A percentile compares a stretch with the other conserved stretches of the same genome.
phyloP scores from a whole-genome alignment of 92 coral and sea anemone species.

The Micromussa lordhowensis region DNA sequence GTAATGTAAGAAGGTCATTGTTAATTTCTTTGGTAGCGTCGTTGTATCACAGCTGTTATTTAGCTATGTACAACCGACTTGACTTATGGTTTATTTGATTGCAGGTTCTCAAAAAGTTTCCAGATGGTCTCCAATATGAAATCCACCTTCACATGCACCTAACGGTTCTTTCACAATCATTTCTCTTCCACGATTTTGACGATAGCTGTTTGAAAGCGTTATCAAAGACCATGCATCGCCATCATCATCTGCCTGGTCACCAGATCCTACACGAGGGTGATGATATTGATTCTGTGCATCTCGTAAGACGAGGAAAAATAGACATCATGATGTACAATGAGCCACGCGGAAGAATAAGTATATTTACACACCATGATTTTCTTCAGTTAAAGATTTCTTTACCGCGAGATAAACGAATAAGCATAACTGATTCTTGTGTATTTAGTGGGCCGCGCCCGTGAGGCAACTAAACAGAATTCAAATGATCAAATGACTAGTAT shows the following conservation, averaged over 20 bases:
- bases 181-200: conserved; percentile 76
- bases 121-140: conserved; percentile 97
- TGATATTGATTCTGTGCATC: conserved; percentile 83
- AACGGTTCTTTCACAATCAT: conserved; percentile 88
- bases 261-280: conserved; percentile 88
- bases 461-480: too few species aligned
- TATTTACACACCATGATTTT: background rate
- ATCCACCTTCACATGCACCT: conserved; percentile 93
- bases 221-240: conserved; percentile 91
- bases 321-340: conserved; percentile 76
- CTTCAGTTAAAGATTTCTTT: background rate
- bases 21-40: too few species aligned
- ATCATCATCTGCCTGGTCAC: conserved; percentile 94
- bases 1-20: too few species aligned
- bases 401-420: background rate
- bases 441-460: too few species aligned
- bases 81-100: background rate
- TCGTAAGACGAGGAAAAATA: conserved; percentile 89
- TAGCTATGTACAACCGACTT: too few species aligned
- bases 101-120: conserved; percentile 92
- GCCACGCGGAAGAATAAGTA: conserved; percentile 80
- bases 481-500: too few species aligned
- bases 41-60: too few species aligned
- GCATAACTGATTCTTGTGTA: too few species aligned
- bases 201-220: conserved; percentile 83